Conservation (phyloP, 1,140 invertebrate species). For the Drosophila kanapiae region DNA sequence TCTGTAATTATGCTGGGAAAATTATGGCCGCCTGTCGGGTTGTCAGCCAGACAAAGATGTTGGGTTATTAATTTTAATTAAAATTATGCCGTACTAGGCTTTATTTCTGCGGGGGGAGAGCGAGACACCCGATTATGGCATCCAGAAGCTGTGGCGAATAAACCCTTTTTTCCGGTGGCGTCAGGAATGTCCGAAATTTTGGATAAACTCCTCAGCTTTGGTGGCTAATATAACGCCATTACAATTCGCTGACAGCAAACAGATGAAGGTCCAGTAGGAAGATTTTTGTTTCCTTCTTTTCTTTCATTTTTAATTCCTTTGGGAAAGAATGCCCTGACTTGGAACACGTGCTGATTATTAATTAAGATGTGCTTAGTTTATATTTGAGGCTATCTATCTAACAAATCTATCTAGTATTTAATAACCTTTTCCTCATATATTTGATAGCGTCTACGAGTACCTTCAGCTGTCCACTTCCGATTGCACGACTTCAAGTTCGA, state of each 20-base stretch:
- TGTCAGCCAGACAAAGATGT: slow-evolving; percentile 61
- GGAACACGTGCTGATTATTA: slow-evolving; percentile 15
- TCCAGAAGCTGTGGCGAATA: slow-evolving; percentile 6
- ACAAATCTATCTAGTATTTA: neutral
- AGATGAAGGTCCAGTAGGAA: slow-evolving; percentile 32
- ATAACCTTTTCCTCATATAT: neutral
- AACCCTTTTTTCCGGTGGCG: slow-evolving; percentile 40
- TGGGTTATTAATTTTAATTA: slow-evolving; percentile 83
- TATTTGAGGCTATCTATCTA: no score
- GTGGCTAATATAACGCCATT: slow-evolving; percentile 65
- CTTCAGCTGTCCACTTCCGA: slow-evolving; percentile 92
- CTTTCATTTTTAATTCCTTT: slow-evolving; percentile 10
- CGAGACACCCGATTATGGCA: slow-evolving; percentile 49
- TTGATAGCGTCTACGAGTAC: slow-evolving; percentile 86
- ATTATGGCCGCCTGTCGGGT: slow-evolving; percentile 73
- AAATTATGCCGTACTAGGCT: slow-evolving; percentile 76
- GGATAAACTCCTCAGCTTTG: slow-evolving; percentile 54
- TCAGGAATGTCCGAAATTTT: slow-evolving; percentile 28
- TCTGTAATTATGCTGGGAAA: slow-evolving; percentile 74
- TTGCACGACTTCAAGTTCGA: slow-evolving; percentile 95
- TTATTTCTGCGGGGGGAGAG: slow-evolving; percentile 14
- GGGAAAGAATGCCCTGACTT: neutral
- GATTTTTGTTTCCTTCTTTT: neutral
- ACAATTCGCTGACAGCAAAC: slow-evolving; percentile 59
- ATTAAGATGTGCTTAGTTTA: neutral